Evolutionary conservation across 2,113 vertebrate species (phyloP), one percentile per base, ranked within the genome.

Genomic region (Globicephala melas): DNA sequence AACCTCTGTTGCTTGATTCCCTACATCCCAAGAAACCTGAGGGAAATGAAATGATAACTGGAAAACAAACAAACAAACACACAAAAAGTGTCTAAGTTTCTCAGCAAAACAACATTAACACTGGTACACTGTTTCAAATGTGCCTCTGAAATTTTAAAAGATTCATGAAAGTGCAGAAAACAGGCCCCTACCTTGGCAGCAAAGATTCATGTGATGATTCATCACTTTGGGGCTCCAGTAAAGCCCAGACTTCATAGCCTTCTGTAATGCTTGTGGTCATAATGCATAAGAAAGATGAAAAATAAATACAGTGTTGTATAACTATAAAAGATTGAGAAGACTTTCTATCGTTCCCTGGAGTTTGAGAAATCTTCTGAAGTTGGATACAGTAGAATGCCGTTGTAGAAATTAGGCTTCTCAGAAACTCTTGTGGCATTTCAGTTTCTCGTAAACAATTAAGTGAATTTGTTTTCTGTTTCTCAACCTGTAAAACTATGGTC

Each of bases 401-500:
- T 92, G 26, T 1, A 89, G 31, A 76, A 97, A 98, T 94, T 31
- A 82, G 2, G 44, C 74, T 96, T 95, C 31, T 96, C n/a, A 15
- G 79, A 68, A 95, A 20, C 6, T 18, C 70, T 77, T 91, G 44
- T 89, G 73, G 63, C 68, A 81, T 92, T 98, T 94, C 28, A 87
- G 2, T 50, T 50, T 95, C 93, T 63, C 68, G 67, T 95, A 96
- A 96, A 71, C 25, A 96, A 31, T 4, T 53, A 0, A 60, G 26
- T 13, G n/a, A 77, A 79, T 6, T 74, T 94, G 63, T 90, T 38
- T 89, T 93, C 14, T 83, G n/a, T 71, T 97, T 58, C 74, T 95
- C 83, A 97, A 71, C 12, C 8, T 95, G 20, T 65, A 96, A 93
- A 90, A 93, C 79, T 67, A 74, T 55, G 14, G 6, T 88, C 31